Evolutionary conservation across 2,888 invertebrate genomes (phyloP), one percentile per base, ranked within the genome.

Genomic region (Cerastoderma edule): DNA sequence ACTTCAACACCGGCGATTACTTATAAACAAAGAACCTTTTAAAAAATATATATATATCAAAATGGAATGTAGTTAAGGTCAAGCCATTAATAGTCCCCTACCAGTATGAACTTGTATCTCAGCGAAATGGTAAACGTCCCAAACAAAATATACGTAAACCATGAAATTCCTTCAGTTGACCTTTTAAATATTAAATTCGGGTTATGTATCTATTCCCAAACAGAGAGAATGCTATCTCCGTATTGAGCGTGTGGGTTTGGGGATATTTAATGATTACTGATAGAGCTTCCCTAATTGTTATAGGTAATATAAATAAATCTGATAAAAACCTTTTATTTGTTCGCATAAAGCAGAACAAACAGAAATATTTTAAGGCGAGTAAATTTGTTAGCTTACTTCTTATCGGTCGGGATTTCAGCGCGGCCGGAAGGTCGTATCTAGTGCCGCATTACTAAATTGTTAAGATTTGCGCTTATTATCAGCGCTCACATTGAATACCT

Each of bases 251-350:
- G 39, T 60, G 27, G 60, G 60, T 66, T 66, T 60, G 30, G 27
- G 44, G 69, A 80, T 80, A 77, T 77, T 69, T 69, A 46, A 56
- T 44, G 63, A 80, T 81, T 70, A 78, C 64, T 53, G 71, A 64
- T 72, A 71, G 57, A 73, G 67, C 63, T 54, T 32, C 33, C 50
- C 67, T 75, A 78, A 81, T 78, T 71, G 78, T 73, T 54, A 71
- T 50, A 24, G 56, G 66, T 76, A 78, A 75, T 68, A 65, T 69
- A 71, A 75, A 73, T 64, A 78, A 81, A 78, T 67, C 56, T 72
- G 72, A 73, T n/a, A 28, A 77, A 80, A 79, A 83, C 79, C 83
- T 72, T 72, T 72, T 80, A 81, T 81, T 81, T 81, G 78, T 72
- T 72, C 70, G 54, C 54, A 69, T 78, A 70, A 70, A 70, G 71